phyloP scores from a whole-genome alignment of 1,140 invertebrate genomes.

The Bacillus rossius region DNA sequence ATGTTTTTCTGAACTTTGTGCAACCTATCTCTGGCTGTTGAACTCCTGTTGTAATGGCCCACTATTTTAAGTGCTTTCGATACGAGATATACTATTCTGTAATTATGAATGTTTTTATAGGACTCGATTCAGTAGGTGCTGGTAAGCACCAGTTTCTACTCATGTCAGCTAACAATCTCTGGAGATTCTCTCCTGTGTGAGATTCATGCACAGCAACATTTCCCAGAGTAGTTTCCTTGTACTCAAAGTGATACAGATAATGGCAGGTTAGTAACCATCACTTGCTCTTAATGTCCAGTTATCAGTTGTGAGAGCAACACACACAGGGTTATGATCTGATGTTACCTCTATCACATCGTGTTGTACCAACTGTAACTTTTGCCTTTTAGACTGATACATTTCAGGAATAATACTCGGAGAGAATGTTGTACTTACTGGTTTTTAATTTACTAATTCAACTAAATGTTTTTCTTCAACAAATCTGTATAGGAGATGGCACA shows the following conservation, averaged over 20 bases:
- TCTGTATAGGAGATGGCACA: constrained; percentile 24
- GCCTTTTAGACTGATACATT: constrained; percentile 18
- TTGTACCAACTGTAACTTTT: constrained; percentile 4
- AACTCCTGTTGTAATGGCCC: constrained; percentile 7
- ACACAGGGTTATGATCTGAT: background rate
- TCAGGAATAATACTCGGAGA: constrained; percentile 21
- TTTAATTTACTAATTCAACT: constrained; percentile 17
- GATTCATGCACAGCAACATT: constrained; percentile 16
- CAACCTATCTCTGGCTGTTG: constrained; percentile 15
- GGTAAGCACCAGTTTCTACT: constrained; percentile 13
- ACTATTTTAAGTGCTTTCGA: constrained; percentile 11
- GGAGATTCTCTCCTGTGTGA: constrained; percentile 18
- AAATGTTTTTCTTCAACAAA: constrained; percentile 26
- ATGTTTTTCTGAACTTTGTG: constrained; percentile 18
- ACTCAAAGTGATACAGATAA: constrained; percentile 23
- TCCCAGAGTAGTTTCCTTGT: constrained; percentile 18
- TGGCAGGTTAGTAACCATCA: constrained; percentile 27
- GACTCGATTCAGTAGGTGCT: constrained; percentile 8
- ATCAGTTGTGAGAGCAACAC: constrained; percentile 21
- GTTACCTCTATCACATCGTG: constrained; percentile 11
- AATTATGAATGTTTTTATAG: constrained; percentile 12
- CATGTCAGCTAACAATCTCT: constrained; percentile 14
- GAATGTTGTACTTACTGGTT: constrained; percentile 20
- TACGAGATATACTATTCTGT: constrained; percentile 8
- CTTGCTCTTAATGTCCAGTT: constrained; percentile 24